phyloP scores from a whole-genome alignment of 2,113 vertebrate species.

The Poeciliopsis prolifica region DNA sequence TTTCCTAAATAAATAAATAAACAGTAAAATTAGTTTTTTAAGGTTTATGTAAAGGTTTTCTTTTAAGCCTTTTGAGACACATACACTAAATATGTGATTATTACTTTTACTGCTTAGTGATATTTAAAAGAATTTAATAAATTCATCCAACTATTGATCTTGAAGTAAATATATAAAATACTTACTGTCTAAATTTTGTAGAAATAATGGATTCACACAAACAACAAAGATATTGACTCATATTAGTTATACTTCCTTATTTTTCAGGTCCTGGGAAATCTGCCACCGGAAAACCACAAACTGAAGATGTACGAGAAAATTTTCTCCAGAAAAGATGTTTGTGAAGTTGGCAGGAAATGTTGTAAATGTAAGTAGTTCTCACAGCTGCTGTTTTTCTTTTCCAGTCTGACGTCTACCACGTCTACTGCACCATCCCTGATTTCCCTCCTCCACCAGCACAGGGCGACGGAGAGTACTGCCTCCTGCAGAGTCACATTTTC shows the following conservation, averaged over 20 bases:
- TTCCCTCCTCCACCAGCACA: neutral
- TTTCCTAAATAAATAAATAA: neutral
- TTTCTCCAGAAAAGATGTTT: neutral
- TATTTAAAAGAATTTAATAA: neutral
- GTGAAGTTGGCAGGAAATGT: neutral
- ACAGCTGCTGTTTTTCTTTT: neutral
- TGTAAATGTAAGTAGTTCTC: neutral
- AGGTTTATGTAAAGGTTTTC: neutral
- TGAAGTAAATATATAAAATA: neutral
- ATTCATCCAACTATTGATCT: neutral
- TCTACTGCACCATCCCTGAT: conserved; percentile 43
- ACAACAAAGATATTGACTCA: neutral
- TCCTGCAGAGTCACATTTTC: conserved; percentile 2
- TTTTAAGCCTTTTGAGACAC: neutral
- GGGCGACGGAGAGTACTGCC: conserved; percentile 9
- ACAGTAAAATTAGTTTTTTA: neutral
- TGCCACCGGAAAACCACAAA: neutral
- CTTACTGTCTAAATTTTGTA: neutral
- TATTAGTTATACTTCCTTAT: neutral
- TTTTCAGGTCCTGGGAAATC: neutral
- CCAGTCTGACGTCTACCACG: conserved; percentile 28
- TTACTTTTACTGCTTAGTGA: neutral
- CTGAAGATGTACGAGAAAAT: neutral
- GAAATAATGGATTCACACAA: neutral
- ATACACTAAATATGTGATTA: neutral